phyloP scores from a whole-genome alignment of 2,888 invertebrate genomes.

The Eudiplozoon nipponicum region DNA sequence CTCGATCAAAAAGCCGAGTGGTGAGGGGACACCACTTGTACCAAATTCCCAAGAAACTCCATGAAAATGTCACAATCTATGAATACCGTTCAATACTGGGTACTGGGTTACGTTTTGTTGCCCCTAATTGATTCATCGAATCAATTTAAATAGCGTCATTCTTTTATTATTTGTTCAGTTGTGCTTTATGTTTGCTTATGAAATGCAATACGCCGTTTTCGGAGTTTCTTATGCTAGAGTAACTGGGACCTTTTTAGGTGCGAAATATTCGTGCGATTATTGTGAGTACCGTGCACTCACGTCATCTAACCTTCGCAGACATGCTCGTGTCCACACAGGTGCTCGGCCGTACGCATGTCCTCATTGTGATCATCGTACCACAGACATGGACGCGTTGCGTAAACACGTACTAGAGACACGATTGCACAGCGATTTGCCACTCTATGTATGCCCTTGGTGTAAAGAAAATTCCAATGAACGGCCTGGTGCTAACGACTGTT shows the following conservation, averaged over 20 bases:
- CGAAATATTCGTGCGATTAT: constrained; percentile 11
- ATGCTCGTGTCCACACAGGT: constrained; percentile 12
- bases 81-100: background rate
- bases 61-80: too few species aligned
- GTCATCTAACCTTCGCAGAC: constrained; percentile 11
- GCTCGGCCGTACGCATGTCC: constrained; percentile 14
- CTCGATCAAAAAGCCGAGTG: too few species aligned
- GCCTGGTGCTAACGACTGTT: background rate
- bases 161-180: background rate
- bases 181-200: background rate
- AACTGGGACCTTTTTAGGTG: background rate
- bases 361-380: constrained; percentile 7
- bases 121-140: background rate
- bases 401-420: constrained; percentile 13
- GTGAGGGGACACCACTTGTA: too few species aligned
- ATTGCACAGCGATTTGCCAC: constrained; percentile 6
- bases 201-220: too few species aligned
- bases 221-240: too few species aligned
- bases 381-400: constrained; percentile 7
- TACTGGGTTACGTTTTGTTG: background rate
- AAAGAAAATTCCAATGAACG: background rate
- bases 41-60: too few species aligned
- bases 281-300: constrained; percentile 12
- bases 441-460: constrained; percentile 11
- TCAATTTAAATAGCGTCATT: background rate